These are phyloP conservation scores for Sitophilus oryzae DNA, from an alignment of 1,140 invertebrate genomes.

Conservation along the genomic window DNA sequence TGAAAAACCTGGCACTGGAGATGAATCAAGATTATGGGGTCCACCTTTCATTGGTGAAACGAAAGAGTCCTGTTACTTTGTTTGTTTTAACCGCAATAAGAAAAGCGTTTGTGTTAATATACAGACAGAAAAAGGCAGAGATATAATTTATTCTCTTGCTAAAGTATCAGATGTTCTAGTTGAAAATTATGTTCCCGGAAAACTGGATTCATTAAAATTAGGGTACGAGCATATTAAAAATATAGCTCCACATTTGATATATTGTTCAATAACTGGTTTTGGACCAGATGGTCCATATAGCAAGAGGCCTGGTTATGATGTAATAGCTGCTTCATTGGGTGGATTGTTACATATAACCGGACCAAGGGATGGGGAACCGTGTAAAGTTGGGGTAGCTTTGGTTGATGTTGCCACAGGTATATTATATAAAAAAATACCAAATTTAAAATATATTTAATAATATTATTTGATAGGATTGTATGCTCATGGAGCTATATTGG, in stretches of 20 bases:
- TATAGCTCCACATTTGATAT: constrained; percentile 77
- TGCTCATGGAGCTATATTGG: constrained; percentile 92
- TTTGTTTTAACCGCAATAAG: constrained; percentile 90
- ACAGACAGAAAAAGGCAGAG: constrained; percentile 61
- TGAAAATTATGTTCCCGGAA: constrained; percentile 93
- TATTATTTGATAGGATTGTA: constrained; percentile 61
- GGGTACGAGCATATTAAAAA: constrained; percentile 70
- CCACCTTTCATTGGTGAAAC: constrained; percentile 78
- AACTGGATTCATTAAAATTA: constrained; percentile 68
- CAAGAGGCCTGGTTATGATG: constrained; percentile 86
- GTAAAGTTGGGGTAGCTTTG: constrained; percentile 88
- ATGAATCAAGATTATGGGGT: constrained; percentile 89
- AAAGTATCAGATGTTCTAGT: constrained; percentile 79
- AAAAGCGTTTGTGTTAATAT: constrained; percentile 88
- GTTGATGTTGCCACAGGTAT: constrained; percentile 78
- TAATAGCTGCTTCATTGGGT: constrained; percentile 88
- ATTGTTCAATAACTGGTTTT: constrained; percentile 92
- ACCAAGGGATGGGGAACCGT: constrained; percentile 72
- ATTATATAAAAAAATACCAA: background rate
- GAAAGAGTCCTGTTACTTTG: constrained; percentile 77
- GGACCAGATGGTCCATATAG: constrained; percentile 81
- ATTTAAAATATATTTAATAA: background rate
- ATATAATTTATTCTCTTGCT: constrained; percentile 69
- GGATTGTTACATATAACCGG: constrained; percentile 89
- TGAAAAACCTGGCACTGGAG: constrained; percentile 72